Evolutionary conservation across 2,113 vertebrate genomes (phyloP), one percentile per base, ranked within the genome.

Genomic region (Lampris incognitus): DNA sequence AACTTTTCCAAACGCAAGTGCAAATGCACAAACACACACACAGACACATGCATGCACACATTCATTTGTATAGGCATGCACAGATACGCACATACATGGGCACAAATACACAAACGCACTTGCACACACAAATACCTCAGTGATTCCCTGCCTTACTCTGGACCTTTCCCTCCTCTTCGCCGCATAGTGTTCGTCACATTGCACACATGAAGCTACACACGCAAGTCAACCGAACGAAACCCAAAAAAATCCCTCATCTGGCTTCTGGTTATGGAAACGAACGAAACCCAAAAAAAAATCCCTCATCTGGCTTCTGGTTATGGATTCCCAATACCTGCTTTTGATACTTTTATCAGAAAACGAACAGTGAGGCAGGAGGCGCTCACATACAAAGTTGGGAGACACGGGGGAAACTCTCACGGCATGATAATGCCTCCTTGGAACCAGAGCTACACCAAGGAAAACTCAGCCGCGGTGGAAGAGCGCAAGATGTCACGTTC

Each of bases 401-500:
- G 3, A 81, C 24, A 48, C 9, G 5, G 67, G 67, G 70, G 59
- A 88, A 87, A 78, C 51, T 73, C 56, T 70, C 46, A 52, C 55
- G 38, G 41, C 39, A 72, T 64, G 9, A 50, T 64, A 40, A 44
- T 41, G 56, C 56, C 65, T 86, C 55, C 65, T 58, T 7, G 46
- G 67, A 78, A 62, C 54, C 8, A 65, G 24, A 46, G 56, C 62
- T 79, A 59, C 73, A 75, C 60, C 37, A 56, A 36, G 37, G 58
- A 82, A 76, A 84, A 79, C 48, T 62, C 24, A 36, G 36, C 48
- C 81, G 84, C 76, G 72, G 63, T n/a, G 51, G 80, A 75, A 65
- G 68, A 87, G 82, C 37, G 13, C 6, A 44, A 86, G 70, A 85
- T 57, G 78, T 81, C 84, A 73, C 83, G 72, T 83, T 77, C 69